Evolutionary conservation across 2,113 vertebrate species (phyloP), one percentile per base, ranked within the genome.

Genomic region (Progne subis): DNA sequence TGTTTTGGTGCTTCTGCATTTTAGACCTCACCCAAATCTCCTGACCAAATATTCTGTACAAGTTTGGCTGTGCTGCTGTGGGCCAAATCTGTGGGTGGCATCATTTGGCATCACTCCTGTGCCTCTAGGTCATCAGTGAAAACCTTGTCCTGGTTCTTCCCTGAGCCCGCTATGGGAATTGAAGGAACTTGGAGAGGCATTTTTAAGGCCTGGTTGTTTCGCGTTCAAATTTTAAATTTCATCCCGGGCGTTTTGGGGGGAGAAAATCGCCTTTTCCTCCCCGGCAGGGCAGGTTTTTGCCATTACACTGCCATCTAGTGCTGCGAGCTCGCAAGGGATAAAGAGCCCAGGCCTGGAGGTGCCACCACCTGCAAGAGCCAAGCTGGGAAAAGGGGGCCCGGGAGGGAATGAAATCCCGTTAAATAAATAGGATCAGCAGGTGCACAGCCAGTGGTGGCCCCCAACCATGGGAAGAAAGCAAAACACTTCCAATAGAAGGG

Each of bases 231-330:
- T 81, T 83, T 47, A 24, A 61, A 70, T 92, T 90, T 82, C 50
- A 20, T 17, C n/a, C 39, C 20, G 55, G 55, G 47, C 41, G 34
- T 34, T 82, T 91, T 83, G 84, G 53, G 24, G 52, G 89, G 83
- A 44, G 90, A 57, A 90, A 84, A 88, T 72, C 24, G 70, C 13
- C 12, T 94, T 57, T 47, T 31, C 34, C 56, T 74, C 12, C 65
- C 75, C 4, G 15, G 71, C 75, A 82, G 89, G 87, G 93, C 75
- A 64, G 74, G 92, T 96, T 94, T 93, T 90, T 96, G 97, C 97
- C 97, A 94, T 96, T 29, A 61, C 91, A 96, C 82, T 96, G 96
- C 96, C 97, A 97, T 83, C 96, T 97, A 96, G 97, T 93, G 97
- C 89, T 96, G 91, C 23, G 85, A 96, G 64, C 10, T 26, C 29